Evolutionary conservation across 2,113 vertebrate genomes (phyloP).

Genomic region (Centrocercus urophasianus): DNA sequence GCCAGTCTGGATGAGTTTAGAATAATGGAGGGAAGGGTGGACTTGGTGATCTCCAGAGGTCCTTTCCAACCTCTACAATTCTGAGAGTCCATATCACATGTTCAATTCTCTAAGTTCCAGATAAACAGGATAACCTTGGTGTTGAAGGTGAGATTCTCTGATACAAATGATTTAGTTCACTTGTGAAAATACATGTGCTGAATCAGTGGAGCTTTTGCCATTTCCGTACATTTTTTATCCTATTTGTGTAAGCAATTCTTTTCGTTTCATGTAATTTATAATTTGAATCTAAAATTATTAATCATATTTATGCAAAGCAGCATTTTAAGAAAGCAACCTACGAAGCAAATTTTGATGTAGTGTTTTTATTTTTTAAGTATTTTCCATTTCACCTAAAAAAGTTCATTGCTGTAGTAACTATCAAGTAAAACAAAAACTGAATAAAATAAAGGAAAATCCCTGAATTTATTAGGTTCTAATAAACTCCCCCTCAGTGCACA

Average conservation of each 20-base stretch:
- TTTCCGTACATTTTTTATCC: background rate
- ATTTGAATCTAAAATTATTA: background rate
- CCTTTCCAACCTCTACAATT: too few species aligned
- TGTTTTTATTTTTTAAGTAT: background rate
- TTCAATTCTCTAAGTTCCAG: background rate
- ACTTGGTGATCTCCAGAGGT: too few species aligned
- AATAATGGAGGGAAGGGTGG: background rate
- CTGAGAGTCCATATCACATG: background rate
- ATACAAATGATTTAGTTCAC: background rate
- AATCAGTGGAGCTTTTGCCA: background rate
- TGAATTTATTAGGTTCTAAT: constrained; percentile 69
- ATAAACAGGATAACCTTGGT: background rate
- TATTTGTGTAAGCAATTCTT: background rate
- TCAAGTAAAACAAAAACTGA: background rate
- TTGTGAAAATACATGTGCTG: background rate
- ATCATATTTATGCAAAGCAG: background rate
- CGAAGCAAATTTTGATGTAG: background rate
- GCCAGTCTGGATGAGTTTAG: background rate
- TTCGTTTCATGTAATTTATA: background rate
- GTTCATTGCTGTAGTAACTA: background rate
- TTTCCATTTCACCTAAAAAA: background rate
- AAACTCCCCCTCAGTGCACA: constrained; percentile 49
- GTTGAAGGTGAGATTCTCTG: background rate
- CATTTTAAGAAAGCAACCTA: background rate
- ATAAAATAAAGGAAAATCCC: background rate